phyloP scores from a whole-genome alignment of 2,888 invertebrate genomes.

The Timandra comae region DNA sequence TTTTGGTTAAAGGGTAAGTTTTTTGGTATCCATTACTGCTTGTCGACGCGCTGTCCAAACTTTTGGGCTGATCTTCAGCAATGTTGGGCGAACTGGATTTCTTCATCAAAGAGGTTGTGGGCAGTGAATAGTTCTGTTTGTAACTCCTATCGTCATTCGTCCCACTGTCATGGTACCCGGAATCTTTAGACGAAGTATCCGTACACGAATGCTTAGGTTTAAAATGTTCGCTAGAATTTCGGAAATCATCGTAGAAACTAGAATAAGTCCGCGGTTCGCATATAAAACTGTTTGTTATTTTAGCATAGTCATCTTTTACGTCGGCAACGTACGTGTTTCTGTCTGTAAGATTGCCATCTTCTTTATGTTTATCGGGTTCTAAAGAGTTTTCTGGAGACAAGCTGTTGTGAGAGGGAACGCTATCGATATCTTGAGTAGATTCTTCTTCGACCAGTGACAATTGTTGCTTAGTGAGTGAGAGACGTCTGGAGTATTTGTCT shows the following conservation, averaged over 20 bases:
- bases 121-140: conserved; percentile 49
- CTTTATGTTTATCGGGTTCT: conserved; percentile 31
- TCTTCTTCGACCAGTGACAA: conserved; percentile 72
- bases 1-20: conserved; percentile 38
- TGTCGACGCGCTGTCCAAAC: conserved; percentile 50
- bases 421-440: conserved; percentile 66
- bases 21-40: conserved; percentile 41
- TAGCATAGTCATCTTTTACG: conserved; percentile 29
- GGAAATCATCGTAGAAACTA: conserved; percentile 60
- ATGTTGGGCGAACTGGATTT: conserved; percentile 38
- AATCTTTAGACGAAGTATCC: conserved; percentile 66
- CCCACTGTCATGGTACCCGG: conserved; percentile 61
- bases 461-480: conserved; percentile 56
- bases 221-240: conserved; percentile 34
- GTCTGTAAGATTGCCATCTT: conserved; percentile 23
- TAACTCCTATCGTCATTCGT: conserved; percentile 50
- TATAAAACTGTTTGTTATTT: conserved; percentile 31
- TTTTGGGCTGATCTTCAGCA: conserved; percentile 50
- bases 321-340: conserved; percentile 27
- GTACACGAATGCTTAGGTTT: conserved; percentile 52
- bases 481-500: conserved; percentile 48
- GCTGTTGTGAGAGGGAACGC: conserved; percentile 57
- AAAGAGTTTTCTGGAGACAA: conserved; percentile 49
- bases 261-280: conserved; percentile 50
- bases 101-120: conserved; percentile 40